Conservation (phyloP, 1,140 invertebrate genomes). For the Latrodectus geometricus region DNA sequence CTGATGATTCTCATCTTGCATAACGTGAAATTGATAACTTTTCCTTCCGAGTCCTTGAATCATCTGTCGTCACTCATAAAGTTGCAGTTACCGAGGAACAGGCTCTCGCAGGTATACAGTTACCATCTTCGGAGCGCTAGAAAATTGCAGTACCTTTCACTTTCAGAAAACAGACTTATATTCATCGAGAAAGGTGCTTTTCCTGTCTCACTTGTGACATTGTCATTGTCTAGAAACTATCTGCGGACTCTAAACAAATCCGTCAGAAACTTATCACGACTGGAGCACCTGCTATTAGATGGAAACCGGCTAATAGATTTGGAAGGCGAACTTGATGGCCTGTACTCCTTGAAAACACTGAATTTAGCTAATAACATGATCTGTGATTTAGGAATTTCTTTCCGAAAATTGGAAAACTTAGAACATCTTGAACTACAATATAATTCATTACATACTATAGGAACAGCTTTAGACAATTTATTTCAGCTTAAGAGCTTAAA, state of each 20-base stretch:
- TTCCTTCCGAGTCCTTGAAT: conserved; percentile 25
- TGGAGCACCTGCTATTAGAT: conserved; percentile 42
- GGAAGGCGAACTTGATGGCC: conserved; percentile 49
- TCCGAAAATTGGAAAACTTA: conserved; percentile 21
- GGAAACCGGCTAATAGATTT: conserved; percentile 34
- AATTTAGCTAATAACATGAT: conserved; percentile 36
- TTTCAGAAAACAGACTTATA: conserved; percentile 29
- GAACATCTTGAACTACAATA: conserved; percentile 37
- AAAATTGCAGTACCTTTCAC: conserved; percentile 21
- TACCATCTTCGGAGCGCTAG: not conserved
- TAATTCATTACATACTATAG: conserved; percentile 36
- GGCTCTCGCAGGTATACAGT: not conserved
- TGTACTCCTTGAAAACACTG: conserved; percentile 15
- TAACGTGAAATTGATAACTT: conserved; percentile 18
- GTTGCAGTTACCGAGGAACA: conserved; percentile 29
- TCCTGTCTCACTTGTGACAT: conserved; percentile 28
- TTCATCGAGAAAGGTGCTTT: conserved; percentile 28
- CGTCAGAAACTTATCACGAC: conserved; percentile 15
- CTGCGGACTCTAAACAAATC: conserved; percentile 21
- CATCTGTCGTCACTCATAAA: conserved; percentile 35
- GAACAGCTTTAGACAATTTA: conserved; percentile 22
- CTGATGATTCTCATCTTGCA: conserved; percentile 39
- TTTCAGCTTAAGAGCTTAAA: conserved; percentile 35
- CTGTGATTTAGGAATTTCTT: conserved; percentile 14
- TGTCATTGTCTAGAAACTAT: conserved; percentile 39